Evolutionary conservation across 2,888 invertebrate species (phyloP), one percentile per base, ranked within the genome.

Genomic region (Branchinecta sandiegonensis): DNA sequence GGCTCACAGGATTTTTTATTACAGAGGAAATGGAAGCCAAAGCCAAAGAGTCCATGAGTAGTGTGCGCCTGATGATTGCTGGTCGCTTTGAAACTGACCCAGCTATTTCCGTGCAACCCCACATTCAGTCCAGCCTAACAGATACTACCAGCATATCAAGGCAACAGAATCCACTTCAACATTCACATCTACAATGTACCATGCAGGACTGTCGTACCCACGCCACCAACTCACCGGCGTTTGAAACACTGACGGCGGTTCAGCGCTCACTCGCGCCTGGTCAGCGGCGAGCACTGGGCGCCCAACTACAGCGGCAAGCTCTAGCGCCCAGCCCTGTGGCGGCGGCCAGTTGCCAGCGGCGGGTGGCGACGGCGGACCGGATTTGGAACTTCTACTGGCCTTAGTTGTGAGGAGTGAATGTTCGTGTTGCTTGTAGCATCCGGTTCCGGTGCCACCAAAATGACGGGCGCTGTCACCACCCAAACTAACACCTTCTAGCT

Each of bases 401-500:
- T 69, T 71, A 37, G 71, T 69, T 47, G 69, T 68, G 66, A 71
- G 70, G 72, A 77, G 72, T 65, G 74, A 74, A 70, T 77, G 77
- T 67, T 78, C 78, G 73, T 77, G 77, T 71, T 77, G 77, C 71
- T 76, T 76, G 72, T 76, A 78, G 71, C 78, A 78, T 11, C 78
- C 78, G 8, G 77, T 76, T n/a, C 78, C 78, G 11, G 77, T 77
- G 71, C 73, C 72, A n/a, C 75, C 74, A 37, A 68, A 70, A 71
- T 66, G 50, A 12, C 66, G 69, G 80, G 84, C 85, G 46, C 71
- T 71, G 68, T 81, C 81, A 74, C 84, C 85, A 76, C 87, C 88
- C 75, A 88, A 83, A 79, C 90, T 90, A 82, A 87, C 89, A 76
- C 87, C 89, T 80, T 90, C 90, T 77, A 84, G 87, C 81, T 90